phyloP scores from a whole-genome alignment of 2,888 invertebrate species.

The Bhutanitis thaidina region DNA sequence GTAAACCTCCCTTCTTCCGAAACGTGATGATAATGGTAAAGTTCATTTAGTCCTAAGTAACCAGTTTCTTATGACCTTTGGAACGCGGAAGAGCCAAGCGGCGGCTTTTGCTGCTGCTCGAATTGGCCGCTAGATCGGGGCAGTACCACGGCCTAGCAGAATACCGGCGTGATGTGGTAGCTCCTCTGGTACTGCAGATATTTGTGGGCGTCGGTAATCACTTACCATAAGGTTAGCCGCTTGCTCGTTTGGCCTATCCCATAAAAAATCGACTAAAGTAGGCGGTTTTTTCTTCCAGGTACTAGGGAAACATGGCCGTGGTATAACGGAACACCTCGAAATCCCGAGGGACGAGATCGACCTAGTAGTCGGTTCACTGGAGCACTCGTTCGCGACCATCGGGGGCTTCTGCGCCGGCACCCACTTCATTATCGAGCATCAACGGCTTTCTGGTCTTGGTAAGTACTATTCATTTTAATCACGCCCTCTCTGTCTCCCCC shows the following conservation, averaged over 20 bases:
- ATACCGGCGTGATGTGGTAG: no score
- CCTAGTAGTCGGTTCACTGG: constrained; percentile 92
- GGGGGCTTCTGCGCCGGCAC: constrained; percentile 98
- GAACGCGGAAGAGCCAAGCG: no score
- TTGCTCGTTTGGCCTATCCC: not conserved
- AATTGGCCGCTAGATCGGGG: no score
- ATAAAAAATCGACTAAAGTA: no score
- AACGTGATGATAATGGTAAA: no score
- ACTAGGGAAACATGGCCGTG: constrained; percentile 90
- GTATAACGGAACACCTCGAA: constrained; percentile 92
- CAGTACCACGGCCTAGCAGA: no score
- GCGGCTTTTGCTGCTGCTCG: no score
- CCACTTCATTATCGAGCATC: constrained; percentile 96
- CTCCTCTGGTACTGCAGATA: not conserved
- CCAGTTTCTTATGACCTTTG: no score
- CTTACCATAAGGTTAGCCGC: not conserved
- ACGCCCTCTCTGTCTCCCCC: no score
- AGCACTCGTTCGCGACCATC: constrained; percentile 91
- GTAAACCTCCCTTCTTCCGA: no score
- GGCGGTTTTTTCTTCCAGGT: constrained; percentile 86
- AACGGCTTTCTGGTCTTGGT: constrained; percentile 92
- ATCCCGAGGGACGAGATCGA: constrained; percentile 90
- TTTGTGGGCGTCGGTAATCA: not conserved
- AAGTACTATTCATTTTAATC: constrained; percentile 18
- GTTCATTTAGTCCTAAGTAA: no score